Base-by-base conservation (phyloP, 1,140 invertebrate genomes). In the Lepidurus couesii region DNA sequence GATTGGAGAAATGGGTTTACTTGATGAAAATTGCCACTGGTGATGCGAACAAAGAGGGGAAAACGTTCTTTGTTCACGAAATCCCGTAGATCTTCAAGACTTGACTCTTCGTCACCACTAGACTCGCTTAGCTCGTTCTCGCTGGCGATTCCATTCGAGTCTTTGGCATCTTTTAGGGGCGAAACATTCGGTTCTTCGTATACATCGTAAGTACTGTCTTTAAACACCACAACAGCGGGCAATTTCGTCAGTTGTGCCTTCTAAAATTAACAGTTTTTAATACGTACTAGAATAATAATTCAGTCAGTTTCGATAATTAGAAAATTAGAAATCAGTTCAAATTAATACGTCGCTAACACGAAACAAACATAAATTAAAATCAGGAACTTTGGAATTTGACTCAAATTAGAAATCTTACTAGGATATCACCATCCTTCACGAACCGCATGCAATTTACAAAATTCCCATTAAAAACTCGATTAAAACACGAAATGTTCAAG, bases 1-100 rank as follows among this genome's bases (percentile, higher is more conserved):
- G 9, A 13, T 21, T n/a, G 16, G 3, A 13, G 21, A 16, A 65
- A 13, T 65, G 6, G 16, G 16, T 21, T 87, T 74, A 96, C 84
- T 84, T 95, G 90, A 85, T 94, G 89, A 79, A 96, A 91, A 84
- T 95, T 96, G 75, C 91, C 91, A 78, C 90, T 85, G 8, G 93
- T 93, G 9, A 96, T 89, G 88, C 94, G 95, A 10, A 94, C 92
- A 83, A 98, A 97, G 75, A 93, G 91, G 44, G 91, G 89, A 88
- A 98, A 98, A 79, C 96, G 87, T 84, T 99, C 95, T 65, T 90
- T 87, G 83, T 94, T 94, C 26, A 99, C 89, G 95, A 96, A 99
- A 75, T 91, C 89, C 80, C 90, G 88, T 80, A 96, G 85, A 44
- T 91, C 90, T 10, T 79, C 75, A 45, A 81, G 75, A 47, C 73